Evolutionary conservation across 2,113 vertebrate species (phyloP), one percentile per base, ranked within the genome.

Genomic region (Nothoprocta pentlandii): DNA sequence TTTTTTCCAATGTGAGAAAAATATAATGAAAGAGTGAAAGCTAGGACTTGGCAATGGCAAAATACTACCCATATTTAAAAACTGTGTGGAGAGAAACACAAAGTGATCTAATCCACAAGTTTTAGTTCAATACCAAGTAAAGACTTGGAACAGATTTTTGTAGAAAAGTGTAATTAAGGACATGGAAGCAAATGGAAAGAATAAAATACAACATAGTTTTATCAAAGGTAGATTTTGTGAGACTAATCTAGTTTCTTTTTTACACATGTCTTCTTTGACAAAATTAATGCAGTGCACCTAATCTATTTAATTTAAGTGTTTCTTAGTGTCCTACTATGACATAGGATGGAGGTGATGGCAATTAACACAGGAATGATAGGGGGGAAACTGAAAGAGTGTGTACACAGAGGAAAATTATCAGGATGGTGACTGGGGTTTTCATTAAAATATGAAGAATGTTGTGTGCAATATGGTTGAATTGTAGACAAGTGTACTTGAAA

Each of bases 401-500:
- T 64, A 16, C 7, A 54, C 63, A 41, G 4, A 5, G 20, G 26
- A 51, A 3, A 86, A 83, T n/a, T 56, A 53, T 61, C 44, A 83
- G 16, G 14, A 28, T 47, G 5, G 3, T 74, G 21, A 3, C 5
- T 66, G 14, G 1, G 6, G 2, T 28, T 80, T 83, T 80, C 21
- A n/a, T 83, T 13, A 36, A 66, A 69, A 41, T 80, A 86, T 46
- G 73, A 25, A 25, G 13, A 47, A 86, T 75, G 62, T 74, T 89
- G 28, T 62, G 3, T 5, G 74, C 69, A 39, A 6, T 39, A 34
- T 74, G 7, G 41, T 6, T 34, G 78, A 56, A 42, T 13, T 36
- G 8, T 26, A 59, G 32, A 74, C 10, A 16, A 0, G 0, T 12
- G 7, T 9, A 42, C 12, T 17, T 62, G 30, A 74, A 77, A 47